Conservation (phyloP, 2,888 invertebrate species). For the Sesamia inferens region DNA sequence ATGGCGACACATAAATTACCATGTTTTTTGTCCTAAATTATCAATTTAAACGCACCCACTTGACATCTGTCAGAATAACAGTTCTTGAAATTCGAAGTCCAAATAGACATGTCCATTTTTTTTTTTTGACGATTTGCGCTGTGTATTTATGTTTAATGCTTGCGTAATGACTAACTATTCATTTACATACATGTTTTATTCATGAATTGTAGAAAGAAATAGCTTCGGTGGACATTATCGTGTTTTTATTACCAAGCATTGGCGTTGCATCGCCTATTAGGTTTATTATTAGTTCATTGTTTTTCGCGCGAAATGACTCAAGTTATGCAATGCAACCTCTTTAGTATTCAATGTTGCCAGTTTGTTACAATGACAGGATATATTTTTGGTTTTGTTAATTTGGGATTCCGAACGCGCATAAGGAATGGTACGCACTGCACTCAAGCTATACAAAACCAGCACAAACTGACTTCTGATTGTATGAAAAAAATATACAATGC, state of each 20-base stretch:
- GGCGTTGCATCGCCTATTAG: slow-evolving; percentile 37
- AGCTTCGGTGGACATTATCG: slow-evolving; percentile 20
- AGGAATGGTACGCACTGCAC: background rate
- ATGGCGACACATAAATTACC: no score
- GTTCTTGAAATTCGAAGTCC: slow-evolving; percentile 29
- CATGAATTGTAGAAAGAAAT: slow-evolving; percentile 48
- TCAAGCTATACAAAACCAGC: no score
- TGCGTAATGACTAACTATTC: slow-evolving; percentile 42
- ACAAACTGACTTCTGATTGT: no score
- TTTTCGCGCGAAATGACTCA: slow-evolving; percentile 36
- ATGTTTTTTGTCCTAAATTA: background rate
- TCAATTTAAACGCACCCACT: slow-evolving; percentile 47
- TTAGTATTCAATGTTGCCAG: slow-evolving; percentile 40
- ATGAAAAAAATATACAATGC: no score
- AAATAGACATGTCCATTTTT: background rate
- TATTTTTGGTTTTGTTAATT: slow-evolving; percentile 33
- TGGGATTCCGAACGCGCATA: slow-evolving; percentile 28
- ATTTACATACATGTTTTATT: slow-evolving; percentile 44
- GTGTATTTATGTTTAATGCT: slow-evolving; percentile 59
- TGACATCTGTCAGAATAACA: slow-evolving; percentile 21
- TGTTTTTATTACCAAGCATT: slow-evolving; percentile 41
- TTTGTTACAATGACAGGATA: slow-evolving; percentile 39
- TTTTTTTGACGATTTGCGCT: slow-evolving; percentile 44
- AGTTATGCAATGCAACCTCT: slow-evolving; percentile 38
- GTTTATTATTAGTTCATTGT: slow-evolving; percentile 44